Evolutionary conservation across 2,888 invertebrate species (phyloP).

Genomic region (Platycnemis pennipes): DNA sequence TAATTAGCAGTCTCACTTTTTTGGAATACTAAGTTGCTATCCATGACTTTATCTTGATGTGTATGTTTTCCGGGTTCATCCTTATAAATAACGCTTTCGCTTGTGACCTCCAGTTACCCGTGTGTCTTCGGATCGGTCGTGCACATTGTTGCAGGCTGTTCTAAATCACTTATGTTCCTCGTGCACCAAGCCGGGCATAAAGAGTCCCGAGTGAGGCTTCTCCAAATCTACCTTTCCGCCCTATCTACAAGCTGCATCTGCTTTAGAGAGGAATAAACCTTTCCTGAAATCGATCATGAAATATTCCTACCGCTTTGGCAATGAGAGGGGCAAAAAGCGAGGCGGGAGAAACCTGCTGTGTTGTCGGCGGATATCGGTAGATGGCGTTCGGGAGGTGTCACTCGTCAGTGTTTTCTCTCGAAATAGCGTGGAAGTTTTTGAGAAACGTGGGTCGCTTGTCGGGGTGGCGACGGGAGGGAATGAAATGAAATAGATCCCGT

Average conservation of each 20-base stretch:
- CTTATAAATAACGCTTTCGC: background rate
- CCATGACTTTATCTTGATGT: too few species aligned
- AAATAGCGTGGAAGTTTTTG: too few species aligned
- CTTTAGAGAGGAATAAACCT: background rate
- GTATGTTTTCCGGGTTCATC: background rate
- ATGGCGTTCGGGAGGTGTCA: background rate
- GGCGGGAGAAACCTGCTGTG: background rate
- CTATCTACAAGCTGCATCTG: background rate
- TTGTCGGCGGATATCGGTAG: background rate
- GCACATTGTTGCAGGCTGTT: background rate
- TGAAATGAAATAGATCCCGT: background rate
- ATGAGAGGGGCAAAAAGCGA: conserved; percentile 13
- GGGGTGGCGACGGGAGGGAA: background rate
- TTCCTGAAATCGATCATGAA: conserved; percentile 32
- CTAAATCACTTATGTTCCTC: background rate
- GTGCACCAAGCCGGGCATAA: background rate
- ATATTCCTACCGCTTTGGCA: conserved; percentile 19
- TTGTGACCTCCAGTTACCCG: background rate
- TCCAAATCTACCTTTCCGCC: background rate
- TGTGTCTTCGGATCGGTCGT: background rate
- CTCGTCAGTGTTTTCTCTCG: background rate
- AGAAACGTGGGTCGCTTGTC: background rate
- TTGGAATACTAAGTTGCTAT: too few species aligned
- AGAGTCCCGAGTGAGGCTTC: background rate
- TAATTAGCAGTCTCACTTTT: too few species aligned